Evolutionary conservation across 30 jellyfish, hydroid and myxozoan species (phyloP).

Genomic region (Aurelia aurita): DNA sequence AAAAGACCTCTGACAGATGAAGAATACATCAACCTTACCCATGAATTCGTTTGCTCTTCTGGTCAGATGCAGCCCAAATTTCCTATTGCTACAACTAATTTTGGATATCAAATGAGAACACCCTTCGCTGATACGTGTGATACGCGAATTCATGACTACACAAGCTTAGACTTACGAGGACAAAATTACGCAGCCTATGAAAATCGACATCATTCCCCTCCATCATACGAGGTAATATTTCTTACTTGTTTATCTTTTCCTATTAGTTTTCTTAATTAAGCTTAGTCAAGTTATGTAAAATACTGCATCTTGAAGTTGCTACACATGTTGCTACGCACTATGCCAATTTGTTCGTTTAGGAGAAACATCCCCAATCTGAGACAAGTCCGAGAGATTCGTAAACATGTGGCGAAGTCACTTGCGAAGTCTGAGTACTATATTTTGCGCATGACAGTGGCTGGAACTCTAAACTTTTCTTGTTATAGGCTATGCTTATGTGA

Average conservation of each 20-base stretch:
- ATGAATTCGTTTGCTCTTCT: constrained; percentile 48
- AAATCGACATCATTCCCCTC: constrained; percentile 30
- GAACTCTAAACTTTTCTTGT: no score
- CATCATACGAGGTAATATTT: constrained; percentile 26
- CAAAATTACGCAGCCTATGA: constrained; percentile 30
- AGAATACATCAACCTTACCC: constrained; percentile 50
- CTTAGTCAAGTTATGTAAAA: no score
- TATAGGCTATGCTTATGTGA: no score
- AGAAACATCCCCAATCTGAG: no score
- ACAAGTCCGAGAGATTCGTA: no score
- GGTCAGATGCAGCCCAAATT: constrained; percentile 27
- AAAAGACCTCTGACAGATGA: constrained; percentile 55
- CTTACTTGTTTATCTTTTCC: neutral
- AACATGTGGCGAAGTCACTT: no score
- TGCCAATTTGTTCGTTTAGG: no score
- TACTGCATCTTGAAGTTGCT: no score
- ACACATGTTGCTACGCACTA: no score
- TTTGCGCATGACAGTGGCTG: no score
- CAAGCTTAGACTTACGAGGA: constrained; percentile 23
- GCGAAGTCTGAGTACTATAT: no score
- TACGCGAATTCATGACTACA: constrained; percentile 24
- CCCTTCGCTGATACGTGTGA: constrained; percentile 38
- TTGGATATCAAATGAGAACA: constrained; percentile 33
- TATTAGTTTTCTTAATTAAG: neutral
- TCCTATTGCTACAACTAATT: constrained; percentile 21